phyloP scores from a whole-genome alignment of 2,113 vertebrate genomes.

The Callocephalon fimbriatum region DNA sequence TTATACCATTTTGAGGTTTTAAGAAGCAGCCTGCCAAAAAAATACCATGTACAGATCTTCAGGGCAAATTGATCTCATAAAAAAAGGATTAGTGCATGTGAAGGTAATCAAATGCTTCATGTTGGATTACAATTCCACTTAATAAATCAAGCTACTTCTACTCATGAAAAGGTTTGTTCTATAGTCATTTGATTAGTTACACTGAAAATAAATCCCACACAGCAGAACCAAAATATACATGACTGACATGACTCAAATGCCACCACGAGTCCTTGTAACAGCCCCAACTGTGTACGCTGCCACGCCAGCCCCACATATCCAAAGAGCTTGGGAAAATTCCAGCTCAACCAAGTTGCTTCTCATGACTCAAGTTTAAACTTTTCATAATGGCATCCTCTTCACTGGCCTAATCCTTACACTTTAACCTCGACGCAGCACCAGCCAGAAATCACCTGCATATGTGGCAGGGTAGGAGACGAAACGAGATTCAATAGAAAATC shows the following conservation, averaged over 20 bases:
- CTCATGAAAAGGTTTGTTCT: conserved; percentile 21
- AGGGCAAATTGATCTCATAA: conserved; percentile 58
- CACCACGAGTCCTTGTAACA: neutral
- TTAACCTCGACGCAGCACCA: neutral
- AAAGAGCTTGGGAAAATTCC: neutral
- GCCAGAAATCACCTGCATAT: neutral
- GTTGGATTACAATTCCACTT: conserved; percentile 54
- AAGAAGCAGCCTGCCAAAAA: conserved; percentile 43
- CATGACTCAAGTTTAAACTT: fast-evolving
- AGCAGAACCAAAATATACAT: neutral
- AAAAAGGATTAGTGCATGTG: conserved; percentile 19
- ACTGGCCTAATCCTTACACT: neutral
- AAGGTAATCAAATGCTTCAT: conserved; percentile 50
- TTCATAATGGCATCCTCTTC: fast-evolving
- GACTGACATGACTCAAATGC: neutral
- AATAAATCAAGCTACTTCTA: conserved; percentile 51
- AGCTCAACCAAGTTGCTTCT: neutral
- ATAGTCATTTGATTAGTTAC: conserved; percentile 13
- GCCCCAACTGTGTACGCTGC: fast-evolving
- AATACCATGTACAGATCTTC: conserved; percentile 1
- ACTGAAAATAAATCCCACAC: conserved; percentile 11
- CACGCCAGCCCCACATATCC: fast-evolving
- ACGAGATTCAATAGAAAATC: neutral
- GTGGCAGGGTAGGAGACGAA: neutral
- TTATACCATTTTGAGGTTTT: conserved; percentile 49